These are phyloP conservation scores for Glandiceps talaboti DNA, from an alignment of 53 echinoderm and acorn worm species.

Conservation along the genomic window DNA sequence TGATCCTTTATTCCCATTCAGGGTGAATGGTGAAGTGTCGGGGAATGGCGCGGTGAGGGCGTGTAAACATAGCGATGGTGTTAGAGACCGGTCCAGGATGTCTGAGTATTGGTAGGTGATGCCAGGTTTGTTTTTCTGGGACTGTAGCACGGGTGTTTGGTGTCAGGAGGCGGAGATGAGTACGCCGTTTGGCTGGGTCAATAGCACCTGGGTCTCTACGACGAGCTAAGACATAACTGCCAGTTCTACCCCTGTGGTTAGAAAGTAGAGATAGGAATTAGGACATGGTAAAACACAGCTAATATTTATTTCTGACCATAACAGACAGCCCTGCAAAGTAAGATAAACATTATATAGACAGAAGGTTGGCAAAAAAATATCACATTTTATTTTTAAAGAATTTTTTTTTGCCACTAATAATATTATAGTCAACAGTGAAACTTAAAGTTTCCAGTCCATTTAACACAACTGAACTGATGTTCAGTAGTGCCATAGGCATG, in stretches of 20 bases:
- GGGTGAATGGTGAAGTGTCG: constrained; percentile 98
- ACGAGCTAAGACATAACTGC: background rate
- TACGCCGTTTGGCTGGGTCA: constrained; percentile 25
- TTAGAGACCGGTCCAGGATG: constrained; percentile 79
- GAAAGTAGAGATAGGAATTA: background rate
- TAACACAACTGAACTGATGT: no score
- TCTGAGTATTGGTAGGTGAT: constrained; percentile 75
- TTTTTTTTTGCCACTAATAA: no score
- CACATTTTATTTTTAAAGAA: no score
- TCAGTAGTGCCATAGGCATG: no score
- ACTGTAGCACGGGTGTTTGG: constrained; percentile 80
- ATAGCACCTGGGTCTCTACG: background rate
- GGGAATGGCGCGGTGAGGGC: constrained; percentile 66
- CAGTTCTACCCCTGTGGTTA: constrained; percentile 34
- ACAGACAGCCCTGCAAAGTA: no score
- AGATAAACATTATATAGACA: no score
- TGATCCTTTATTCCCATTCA: constrained; percentile 87
- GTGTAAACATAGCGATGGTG: constrained; percentile 86
- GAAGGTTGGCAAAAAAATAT: no score
- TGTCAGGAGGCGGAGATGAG: constrained; percentile 55
- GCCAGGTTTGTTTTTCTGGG: constrained; percentile 86
- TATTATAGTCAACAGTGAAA: no score
- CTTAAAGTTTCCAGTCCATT: no score
- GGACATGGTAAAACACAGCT: no score
- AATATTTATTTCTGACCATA: no score